Conservation (phyloP, 2,113 vertebrate species). For the Ophiodon elongatus region DNA sequence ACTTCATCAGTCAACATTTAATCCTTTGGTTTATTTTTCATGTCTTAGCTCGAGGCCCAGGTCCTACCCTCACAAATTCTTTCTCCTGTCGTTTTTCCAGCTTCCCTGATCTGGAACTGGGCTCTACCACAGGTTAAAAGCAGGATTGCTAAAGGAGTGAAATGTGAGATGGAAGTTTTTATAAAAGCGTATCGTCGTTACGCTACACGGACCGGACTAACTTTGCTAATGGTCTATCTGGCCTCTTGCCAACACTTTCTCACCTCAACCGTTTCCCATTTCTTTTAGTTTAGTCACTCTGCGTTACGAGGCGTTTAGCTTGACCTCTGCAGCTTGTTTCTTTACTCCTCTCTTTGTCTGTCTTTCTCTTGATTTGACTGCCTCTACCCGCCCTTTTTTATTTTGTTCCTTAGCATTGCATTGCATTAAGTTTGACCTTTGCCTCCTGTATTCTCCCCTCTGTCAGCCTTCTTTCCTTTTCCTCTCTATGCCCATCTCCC, state of each 20-base stretch:
- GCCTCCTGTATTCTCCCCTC: slow-evolving; percentile 8
- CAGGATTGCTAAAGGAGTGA: slow-evolving; percentile 20
- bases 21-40: neutral
- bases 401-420: neutral
- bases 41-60: neutral
- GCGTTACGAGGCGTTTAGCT: slow-evolving; percentile 7
- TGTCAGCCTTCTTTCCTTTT: slow-evolving; percentile 44
- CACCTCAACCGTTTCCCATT: neutral
- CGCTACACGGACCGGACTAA: slow-evolving; percentile 34
- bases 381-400: neutral
- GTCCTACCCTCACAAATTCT: slow-evolving; percentile 31
- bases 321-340: slow-evolving; percentile 29
- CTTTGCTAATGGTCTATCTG: slow-evolving; percentile 62
- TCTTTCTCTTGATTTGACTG: neutral
- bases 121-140: neutral
- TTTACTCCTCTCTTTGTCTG: neutral
- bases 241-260: slow-evolving; percentile 37
- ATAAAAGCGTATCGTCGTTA: slow-evolving; percentile 19
- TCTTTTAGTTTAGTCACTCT: slow-evolving; percentile 26
- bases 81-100: slow-evolving; percentile 2
- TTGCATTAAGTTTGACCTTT: slow-evolving; percentile 47
- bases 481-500: neutral
- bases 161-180: slow-evolving; percentile 43
- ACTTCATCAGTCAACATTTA: neutral
- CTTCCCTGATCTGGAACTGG: slow-evolving; percentile 17